A percentile compares a stretch with the other conserved stretches of the same genome.
phyloP scores from a whole-genome alignment of 2,113 vertebrate species.

The Eulemur rufifrons region DNA sequence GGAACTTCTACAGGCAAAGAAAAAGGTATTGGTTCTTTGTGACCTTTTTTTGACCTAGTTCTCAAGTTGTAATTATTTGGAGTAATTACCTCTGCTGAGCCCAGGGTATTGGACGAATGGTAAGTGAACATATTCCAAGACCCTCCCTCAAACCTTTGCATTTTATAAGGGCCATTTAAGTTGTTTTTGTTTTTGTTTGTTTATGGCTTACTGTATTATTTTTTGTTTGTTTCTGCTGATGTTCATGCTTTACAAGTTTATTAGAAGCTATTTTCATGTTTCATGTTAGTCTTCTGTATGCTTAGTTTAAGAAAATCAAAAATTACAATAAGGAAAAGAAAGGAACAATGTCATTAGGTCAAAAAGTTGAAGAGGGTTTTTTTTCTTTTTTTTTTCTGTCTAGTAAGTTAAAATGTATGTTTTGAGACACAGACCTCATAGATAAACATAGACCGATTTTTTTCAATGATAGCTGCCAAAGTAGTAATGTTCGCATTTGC shows the following conservation, averaged over 20 bases:
- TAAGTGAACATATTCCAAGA: conserved; percentile 79
- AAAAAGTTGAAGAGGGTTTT: not conserved
- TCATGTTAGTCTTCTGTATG: conserved; percentile 3
- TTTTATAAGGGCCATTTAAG: conserved; percentile 48
- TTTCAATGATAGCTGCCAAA: not conserved
- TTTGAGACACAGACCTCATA: not conserved
- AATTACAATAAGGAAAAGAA: not conserved
- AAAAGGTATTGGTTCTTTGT: conserved; percentile 92
- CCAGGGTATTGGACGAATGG: conserved; percentile 80
- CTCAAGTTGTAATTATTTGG: conserved; percentile 77
- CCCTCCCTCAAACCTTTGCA: conserved; percentile 4
- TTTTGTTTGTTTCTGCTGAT: conserved; percentile 29
- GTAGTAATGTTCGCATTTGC: not conserved
- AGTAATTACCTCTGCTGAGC: conserved; percentile 75
- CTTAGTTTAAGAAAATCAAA: conserved; percentile 35
- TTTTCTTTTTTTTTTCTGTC: not conserved
- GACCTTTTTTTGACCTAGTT: conserved; percentile 76
- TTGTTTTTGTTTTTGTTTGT: conserved; percentile 17
- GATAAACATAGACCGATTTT: not conserved
- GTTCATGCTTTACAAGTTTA: conserved; percentile 27
- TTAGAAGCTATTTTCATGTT: conserved; percentile 42
- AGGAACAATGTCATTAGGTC: not conserved
- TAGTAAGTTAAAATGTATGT: not conserved
- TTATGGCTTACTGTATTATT: conserved; percentile 18
- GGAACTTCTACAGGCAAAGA: conserved; percentile 99